Evolutionary conservation across 1,140 invertebrate genomes (phyloP), one percentile per base, ranked within the genome.

Genomic region (Globodera rostochiensis): DNA sequence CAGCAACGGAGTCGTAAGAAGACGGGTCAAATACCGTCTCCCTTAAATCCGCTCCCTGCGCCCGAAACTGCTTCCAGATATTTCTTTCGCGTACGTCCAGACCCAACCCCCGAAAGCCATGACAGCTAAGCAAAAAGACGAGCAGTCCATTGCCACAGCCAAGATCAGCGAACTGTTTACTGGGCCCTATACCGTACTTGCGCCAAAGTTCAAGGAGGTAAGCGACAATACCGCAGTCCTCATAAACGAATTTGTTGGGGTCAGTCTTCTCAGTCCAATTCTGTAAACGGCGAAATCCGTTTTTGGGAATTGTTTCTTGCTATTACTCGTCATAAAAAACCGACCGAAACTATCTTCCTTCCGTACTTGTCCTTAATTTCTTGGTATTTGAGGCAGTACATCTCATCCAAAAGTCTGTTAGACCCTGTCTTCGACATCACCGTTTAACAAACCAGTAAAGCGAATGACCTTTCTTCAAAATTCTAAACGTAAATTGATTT

Each of bases 81-180:
- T 95, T 94, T 83, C 97, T 92, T 87, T 92, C 93, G 76, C 96
- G 92, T 3, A 98, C 91, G 92, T 99, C 97, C 84, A 98, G 92
- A 25, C 97, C 97, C 86, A 93, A 90, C 70, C 97, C 97, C n/a
- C 87, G 88, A 19, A 87, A 21, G 25, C 85, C 86, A n/a, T 83
- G 80, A 69, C 74, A 69, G 47, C 49, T 80, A 53, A 88, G 71
- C 36, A 88, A 73, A 81, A 87, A 77, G 19, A 85, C 80, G 4
- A 99, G 91, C 15, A 99, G 91, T 36, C 97, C 97, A 92, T 98
- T 98, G 0, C 97, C 96, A 92, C 96, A 99, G 1, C 96, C 96
- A 49, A 98, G 91, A 91, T 98, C 96, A 1, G 96, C 92, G 92
- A 98, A 98, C 13, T 45, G 45, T 36, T 46, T 75, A 13, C 8